Evolutionary conservation across 2,113 vertebrate genomes (phyloP).

Genomic region (Pholis gunnellus): DNA sequence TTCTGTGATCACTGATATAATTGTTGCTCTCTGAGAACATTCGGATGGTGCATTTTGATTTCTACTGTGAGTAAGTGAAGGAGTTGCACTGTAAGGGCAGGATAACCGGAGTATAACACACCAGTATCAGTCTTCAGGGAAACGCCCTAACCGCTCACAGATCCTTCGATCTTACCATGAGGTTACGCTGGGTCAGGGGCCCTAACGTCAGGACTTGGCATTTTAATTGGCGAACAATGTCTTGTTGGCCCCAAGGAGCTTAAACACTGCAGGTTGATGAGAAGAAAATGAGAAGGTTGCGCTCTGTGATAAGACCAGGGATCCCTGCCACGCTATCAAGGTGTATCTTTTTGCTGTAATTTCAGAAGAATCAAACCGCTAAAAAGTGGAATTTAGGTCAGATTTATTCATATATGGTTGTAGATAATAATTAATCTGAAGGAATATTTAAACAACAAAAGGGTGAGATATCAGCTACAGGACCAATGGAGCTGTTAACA

Average conservation of each 20-base stretch:
- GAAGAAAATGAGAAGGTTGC: neutral
- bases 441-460: neutral
- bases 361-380: neutral
- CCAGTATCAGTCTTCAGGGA: conserved; percentile 1
- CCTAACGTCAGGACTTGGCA: conserved; percentile 21
- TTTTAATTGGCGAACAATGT: neutral
- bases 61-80: neutral
- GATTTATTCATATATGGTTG: neutral
- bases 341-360: neutral
- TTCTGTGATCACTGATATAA: neutral
- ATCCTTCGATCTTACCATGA: neutral
- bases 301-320: neutral
- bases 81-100: neutral
- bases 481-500: neutral
- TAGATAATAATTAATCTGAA: neutral
- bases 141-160: neutral
- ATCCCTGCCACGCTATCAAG: neutral
- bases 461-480: neutral
- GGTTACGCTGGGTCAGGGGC: conserved; percentile 4
- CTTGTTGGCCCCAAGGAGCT: neutral
- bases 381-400: neutral
- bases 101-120: conserved; percentile 21
- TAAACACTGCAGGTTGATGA: neutral
- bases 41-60: neutral
- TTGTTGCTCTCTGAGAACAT: neutral